Base-by-base conservation (phyloP, 2,888 invertebrate genomes). In the Pasiphila rectangulata region DNA sequence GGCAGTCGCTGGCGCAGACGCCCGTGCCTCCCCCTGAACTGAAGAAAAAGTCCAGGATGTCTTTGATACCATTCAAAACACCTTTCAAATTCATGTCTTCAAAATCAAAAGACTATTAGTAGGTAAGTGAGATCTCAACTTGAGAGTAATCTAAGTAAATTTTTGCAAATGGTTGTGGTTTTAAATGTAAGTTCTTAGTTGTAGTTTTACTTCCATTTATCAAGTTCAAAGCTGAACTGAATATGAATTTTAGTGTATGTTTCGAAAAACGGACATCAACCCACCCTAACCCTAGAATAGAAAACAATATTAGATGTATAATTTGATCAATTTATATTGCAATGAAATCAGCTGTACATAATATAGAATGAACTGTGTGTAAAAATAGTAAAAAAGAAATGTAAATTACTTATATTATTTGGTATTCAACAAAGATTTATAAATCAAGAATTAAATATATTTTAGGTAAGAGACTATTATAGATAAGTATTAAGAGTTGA, bases 61-160 rank as follows among this genome's bases (percentile, higher is more conserved):
- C 89, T 15, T 60, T 89, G 48, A 59, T 89, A 20, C 79, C 79
- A 30, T 89, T 89, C 50, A 89, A 88, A 68, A 88, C 89, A 10
- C 89, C 89, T 9, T 89, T 89, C 46, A 89, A 87, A 54, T 89
- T 89, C 42, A 83, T 78, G 67, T 72, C 77, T 46, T 76, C 83
- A 27, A 85, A 79, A 68, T 75, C 80, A 35, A 83, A 72, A 42
- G n/a, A n/a, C n/a, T n/a, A 29, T 46, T 44, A 34, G 43, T 15
- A 23, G 24, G 7, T 5, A 12, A 6, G 16, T 30, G 38, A n/a
- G n/a, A 35, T 35, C 12, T 40, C 12, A 5, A 9, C 17, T 24
- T 25, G 25, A 25, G 24, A 24, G 25, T 25, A 12, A 6, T 25
- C 4, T 10, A 12, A 23, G 7, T 23, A 21, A 19, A 6, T 13